Evolutionary conservation across 2,888 invertebrate genomes (phyloP).

Genomic region (Troides oblongomaculatus): DNA sequence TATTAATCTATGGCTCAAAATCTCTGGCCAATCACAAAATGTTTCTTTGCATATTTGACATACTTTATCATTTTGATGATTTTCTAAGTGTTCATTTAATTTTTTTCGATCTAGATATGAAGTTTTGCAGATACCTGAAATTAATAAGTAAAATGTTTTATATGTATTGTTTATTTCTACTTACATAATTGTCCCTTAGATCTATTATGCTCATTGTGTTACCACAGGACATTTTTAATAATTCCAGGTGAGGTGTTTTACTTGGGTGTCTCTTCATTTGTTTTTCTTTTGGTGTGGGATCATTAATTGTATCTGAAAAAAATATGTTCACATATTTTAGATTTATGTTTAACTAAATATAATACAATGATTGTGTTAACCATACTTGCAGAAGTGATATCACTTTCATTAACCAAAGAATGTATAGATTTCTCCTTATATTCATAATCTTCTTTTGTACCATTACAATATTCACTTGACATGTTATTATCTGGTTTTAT

Average conservation of each 20-base stretch:
- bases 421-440: constrained; percentile 18
- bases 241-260: not conserved
- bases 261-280: not conserved
- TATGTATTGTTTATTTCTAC: not conserved
- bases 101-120: constrained; percentile 6
- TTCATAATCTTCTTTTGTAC: constrained; percentile 18
- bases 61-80: constrained; percentile 41
- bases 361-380: not conserved
- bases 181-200: not conserved
- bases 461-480: not conserved
- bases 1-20: constrained; percentile 51
- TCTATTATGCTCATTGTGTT: not conserved
- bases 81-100: constrained; percentile 47
- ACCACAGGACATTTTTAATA: constrained; percentile 17
- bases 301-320: not conserved
- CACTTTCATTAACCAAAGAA: not conserved
- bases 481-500: not conserved
- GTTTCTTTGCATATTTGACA: constrained; percentile 48
- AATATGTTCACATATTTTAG: not conserved
- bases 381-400: constrained; percentile 6
- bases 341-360: not conserved
- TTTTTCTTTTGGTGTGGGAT: not conserved
- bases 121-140: constrained; percentile 20
- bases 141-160: not conserved
- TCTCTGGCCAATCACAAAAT: constrained; percentile 44